Percentiles rank a stretch among this genome's conserved stretches.
Evolutionary conservation across 2,888 invertebrate genomes (phyloP).

Genomic region (Asteroscopus sphinx): DNA sequence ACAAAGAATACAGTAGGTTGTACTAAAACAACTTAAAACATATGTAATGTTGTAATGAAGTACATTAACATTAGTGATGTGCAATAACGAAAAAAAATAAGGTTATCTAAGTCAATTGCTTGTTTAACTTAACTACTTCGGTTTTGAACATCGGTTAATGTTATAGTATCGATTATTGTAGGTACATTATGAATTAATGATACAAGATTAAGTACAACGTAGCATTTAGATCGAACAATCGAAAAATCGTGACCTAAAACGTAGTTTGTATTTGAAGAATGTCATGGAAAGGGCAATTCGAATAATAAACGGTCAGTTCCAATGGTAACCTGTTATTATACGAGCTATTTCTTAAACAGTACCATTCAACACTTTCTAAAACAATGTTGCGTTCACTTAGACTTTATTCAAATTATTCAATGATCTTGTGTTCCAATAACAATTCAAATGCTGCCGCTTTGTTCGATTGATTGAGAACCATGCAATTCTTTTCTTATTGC

Average conservation of each 20-base stretch:
- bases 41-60: no score
- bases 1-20: conserved; percentile 10
- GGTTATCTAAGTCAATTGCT: conserved; percentile 21
- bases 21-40: no score
- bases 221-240: conserved; percentile 66
- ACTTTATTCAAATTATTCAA: conserved; percentile 80
- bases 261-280: conserved; percentile 72
- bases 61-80: no score
- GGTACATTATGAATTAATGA: conserved; percentile 50
- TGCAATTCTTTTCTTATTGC: conserved; percentile 41
- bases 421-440: conserved; percentile 71
- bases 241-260: conserved; percentile 73
- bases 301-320: conserved; percentile 69
- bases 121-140: conserved; percentile 18
- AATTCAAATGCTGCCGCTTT: conserved; percentile 67
- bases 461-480: conserved; percentile 46
- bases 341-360: conserved; percentile 68
- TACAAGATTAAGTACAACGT: conserved; percentile 53
- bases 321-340: conserved; percentile 69
- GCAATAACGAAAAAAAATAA: no score
- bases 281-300: conserved; percentile 77
- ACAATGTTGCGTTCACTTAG: conserved; percentile 79
- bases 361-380: conserved; percentile 82
- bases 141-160: conserved; percentile 46
- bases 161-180: conserved; percentile 43